Evolutionary conservation across 1,140 invertebrate genomes (phyloP).

Genomic region (Neodiprion fabricii): DNA sequence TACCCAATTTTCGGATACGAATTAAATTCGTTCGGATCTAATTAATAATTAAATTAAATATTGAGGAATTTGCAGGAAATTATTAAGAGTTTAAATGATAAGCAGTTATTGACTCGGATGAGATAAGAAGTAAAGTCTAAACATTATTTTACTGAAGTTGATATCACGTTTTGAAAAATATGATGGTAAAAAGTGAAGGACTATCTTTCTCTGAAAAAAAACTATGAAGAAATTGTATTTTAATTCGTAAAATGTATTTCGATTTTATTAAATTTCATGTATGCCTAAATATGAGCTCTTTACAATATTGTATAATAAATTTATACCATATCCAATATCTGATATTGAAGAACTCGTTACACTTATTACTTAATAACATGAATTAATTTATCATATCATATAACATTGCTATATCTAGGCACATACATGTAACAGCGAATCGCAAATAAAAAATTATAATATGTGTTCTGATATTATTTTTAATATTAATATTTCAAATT

Average conservation of each 20-base stretch:
- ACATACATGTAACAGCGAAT: conserved; percentile 60
- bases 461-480: conserved; percentile 36
- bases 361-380: conserved; percentile 52
- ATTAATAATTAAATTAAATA: too few species aligned
- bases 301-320: conserved; percentile 52
- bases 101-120: too few species aligned
- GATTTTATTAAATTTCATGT: conserved; percentile 63
- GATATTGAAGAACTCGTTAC: conserved; percentile 55
- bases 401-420: conserved; percentile 59
- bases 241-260: conserved; percentile 62
- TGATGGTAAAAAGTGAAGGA: background rate
- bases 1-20: too few species aligned
- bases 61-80: too few species aligned
- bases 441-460: conserved; percentile 50
- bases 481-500: conserved; percentile 32
- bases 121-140: too few species aligned
- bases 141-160: too few species aligned
- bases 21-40: too few species aligned
- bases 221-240: conserved; percentile 26
- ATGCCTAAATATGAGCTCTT: conserved; percentile 63
- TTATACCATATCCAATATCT: conserved; percentile 49
- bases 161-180: background rate
- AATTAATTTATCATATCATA: conserved; percentile 58
- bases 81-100: too few species aligned
- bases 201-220: background rate